phyloP scores from a whole-genome alignment of 2,888 invertebrate species.

The Seira musarum region DNA sequence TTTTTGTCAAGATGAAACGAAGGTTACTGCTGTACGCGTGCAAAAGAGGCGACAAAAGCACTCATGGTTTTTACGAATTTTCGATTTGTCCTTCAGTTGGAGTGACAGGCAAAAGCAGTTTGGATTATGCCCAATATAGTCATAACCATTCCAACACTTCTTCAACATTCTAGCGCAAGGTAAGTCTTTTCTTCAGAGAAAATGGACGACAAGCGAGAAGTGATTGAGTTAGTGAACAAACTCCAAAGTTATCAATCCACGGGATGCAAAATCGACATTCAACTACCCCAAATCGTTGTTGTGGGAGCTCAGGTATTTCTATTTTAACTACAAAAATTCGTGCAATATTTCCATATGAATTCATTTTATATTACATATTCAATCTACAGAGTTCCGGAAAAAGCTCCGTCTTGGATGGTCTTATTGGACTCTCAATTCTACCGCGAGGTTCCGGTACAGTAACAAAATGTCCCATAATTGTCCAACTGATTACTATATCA shows the following conservation, averaged over 20 bases:
- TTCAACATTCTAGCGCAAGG: no score
- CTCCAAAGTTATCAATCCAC: conserved; percentile 35
- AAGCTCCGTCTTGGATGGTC: conserved; percentile 57
- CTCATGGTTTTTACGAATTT: no score
- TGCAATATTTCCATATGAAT: no score
- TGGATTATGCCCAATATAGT: no score
- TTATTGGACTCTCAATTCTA: conserved; percentile 48
- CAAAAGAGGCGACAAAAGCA: no score
- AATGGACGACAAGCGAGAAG: conserved; percentile 11
- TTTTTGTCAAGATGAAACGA: no score
- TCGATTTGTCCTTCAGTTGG: no score
- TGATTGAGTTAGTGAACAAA: conserved; percentile 48
- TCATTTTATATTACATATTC: neutral
- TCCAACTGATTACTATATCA: conserved; percentile 34
- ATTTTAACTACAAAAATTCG: no score
- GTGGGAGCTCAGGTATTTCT: conserved; percentile 56
- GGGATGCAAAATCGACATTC: neutral
- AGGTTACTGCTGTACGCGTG: no score
- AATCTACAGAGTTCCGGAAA: conserved; percentile 61
- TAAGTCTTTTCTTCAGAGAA: no score
- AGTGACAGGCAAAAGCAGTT: no score
- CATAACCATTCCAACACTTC: no score
- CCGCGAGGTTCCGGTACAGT: conserved; percentile 56
- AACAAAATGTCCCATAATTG: conserved; percentile 52
- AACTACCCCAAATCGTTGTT: conserved; percentile 56